phyloP scores from a whole-genome alignment of 2,888 invertebrate genomes.

The Xanthorhoe designata region DNA sequence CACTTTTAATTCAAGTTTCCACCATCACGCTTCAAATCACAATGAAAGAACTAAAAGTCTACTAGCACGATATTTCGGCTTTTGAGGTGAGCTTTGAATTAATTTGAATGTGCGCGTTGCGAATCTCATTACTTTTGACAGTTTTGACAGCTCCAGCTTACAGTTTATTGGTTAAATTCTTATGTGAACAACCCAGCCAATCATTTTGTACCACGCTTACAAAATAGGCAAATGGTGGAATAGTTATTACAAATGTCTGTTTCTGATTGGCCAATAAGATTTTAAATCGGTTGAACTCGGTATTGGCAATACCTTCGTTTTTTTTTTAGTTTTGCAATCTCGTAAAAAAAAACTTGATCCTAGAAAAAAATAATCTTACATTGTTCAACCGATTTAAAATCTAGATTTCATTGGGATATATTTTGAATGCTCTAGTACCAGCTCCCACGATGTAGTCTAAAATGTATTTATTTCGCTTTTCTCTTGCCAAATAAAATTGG shows the following conservation, averaged over 20 bases:
- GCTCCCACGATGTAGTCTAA: too few relatives aligned
- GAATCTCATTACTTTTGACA: too few relatives aligned
- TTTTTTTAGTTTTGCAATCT: too few relatives aligned
- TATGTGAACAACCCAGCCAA: conserved; percentile 48
- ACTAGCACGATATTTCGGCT: background rate
- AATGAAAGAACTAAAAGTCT: background rate
- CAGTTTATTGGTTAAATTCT: conserved; percentile 21
- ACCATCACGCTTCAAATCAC: conserved; percentile 22
- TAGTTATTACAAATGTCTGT: conserved; percentile 70
- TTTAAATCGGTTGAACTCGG: too few relatives aligned
- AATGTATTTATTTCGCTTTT: too few relatives aligned
- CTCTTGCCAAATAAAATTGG: too few relatives aligned
- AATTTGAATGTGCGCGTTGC: background rate
- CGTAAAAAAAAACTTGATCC: too few relatives aligned
- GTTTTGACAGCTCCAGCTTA: conserved; percentile 8
- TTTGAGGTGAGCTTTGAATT: background rate
- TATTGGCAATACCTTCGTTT: too few relatives aligned
- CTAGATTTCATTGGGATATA: too few relatives aligned
- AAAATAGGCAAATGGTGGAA: conserved; percentile 62
- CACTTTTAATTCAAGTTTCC: conserved; percentile 22
- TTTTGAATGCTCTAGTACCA: too few relatives aligned
- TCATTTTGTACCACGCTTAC: conserved; percentile 61
- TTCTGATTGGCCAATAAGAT: conserved; percentile 59
- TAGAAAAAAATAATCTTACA: too few relatives aligned
- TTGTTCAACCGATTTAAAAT: too few relatives aligned